Percentiles rank a stretch among this genome's conserved stretches.
These are phyloP conservation scores for Serilophus lunatus DNA, from an alignment of 2,113 vertebrate genomes.

Conservation along the genomic window DNA sequence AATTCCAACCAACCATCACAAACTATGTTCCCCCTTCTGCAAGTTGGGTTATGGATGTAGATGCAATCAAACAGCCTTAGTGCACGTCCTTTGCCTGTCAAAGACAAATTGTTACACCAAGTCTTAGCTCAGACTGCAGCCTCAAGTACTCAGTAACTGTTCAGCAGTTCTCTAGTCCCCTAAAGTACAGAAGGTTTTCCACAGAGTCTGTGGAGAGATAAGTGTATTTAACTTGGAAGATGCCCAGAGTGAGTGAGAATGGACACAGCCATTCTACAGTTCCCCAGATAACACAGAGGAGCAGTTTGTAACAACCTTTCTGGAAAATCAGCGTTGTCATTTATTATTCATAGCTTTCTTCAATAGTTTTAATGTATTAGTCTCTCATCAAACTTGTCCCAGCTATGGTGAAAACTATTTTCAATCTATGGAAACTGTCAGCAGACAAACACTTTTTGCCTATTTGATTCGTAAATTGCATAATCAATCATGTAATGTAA, in stretches of 20 bases:
- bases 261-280: background rate
- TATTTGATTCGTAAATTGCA: background rate
- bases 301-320: background rate
- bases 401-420: background rate
- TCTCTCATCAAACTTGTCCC: background rate
- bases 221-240: background rate
- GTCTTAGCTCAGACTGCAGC: background rate
- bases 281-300: background rate
- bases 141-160: no score
- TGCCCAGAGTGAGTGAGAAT: background rate
- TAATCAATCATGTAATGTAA: background rate
- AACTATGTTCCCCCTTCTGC: fast-evolving
- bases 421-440: background rate
- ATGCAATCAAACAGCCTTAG: background rate
- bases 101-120: background rate
- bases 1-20: background rate
- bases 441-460: background rate
- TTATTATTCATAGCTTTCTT: background rate
- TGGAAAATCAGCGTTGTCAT: background rate
- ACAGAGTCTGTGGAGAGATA: background rate
- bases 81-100: background rate
- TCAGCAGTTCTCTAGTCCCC: background rate
- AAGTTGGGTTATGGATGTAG: background rate
- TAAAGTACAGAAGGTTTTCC: background rate
- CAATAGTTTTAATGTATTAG: background rate